Base-by-base conservation (phyloP, 1,140 invertebrate species). In the Sitobion miscanthi region DNA sequence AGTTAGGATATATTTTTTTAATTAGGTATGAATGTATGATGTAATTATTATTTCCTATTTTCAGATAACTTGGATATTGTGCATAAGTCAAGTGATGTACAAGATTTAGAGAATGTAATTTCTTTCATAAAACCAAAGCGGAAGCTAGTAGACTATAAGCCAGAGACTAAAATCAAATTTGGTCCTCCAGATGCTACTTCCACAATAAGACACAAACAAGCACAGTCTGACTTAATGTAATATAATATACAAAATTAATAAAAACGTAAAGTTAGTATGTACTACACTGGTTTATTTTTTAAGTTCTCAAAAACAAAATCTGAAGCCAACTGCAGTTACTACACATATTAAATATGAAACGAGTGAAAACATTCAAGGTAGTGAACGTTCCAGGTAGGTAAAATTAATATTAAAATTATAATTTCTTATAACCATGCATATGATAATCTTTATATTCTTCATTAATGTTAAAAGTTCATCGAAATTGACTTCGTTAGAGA, bases 1-100 rank as follows among this genome's bases (percentile, higher is more conserved):
- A 86, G 82, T 93, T 85, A 20, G 90, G 1, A 91, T 42, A 57
- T n/a, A 54, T 77, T 52, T 35, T 91, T 91, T n/a, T 49, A 52
- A 30, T 82, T n/a, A 21, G 4, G 7, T 47, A 62, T 42, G 20
- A 38, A 30, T 69, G 25, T n/a, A 69, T 30, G 25, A 14, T 69
- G 8, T 90, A 30, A 62, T 69, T 8, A 25, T 30, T 42, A 42
- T 57, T 57, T 90, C 30, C 30, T 42, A 9, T n/a, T 85, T 25
- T 49, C 21, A 54, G 17, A 83, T 20, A 54, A 85, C 30, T 54
- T 93, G 42, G 49, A 85, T 57, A 35, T n/a, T 30, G 9, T 38
- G 1, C n/a, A 38, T 38, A 93, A 54, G 30, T 49, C 45, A 25
- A 2, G 23, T 30, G 9, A 21, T 54, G 20, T 25, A 38, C 47